Base-by-base conservation (phyloP, 92 coral and sea anemone species). In the Epizoanthus rinbou region DNA sequence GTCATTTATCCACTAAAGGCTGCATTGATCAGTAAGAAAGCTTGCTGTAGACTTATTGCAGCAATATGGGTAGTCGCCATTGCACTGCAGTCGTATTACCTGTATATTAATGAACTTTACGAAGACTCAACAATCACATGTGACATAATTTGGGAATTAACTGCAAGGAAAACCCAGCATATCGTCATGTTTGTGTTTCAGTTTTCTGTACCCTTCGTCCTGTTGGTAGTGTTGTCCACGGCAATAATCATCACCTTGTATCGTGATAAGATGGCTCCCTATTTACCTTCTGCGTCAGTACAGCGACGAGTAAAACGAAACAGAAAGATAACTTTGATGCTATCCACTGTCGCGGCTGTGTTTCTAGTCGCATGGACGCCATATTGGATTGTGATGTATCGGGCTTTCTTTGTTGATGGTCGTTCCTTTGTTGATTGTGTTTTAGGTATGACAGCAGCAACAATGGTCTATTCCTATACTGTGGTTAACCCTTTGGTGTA, bases 401-500 rank as follows among this genome's bases (percentile, higher is more conserved):
- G 76, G 90, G 21, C 80, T 91, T 14, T 60, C 14, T 50, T 10
- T 21, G n/a, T 82, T 4, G 43, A 80, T 59, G 80, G 43, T 31
- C 22, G 22, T 22, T 54, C 73, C 47, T 9, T 25, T 53, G 83
- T 57, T 6, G 85, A 76, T 7, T 92, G 95, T 70, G 24, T 18
- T 22, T 25, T 92, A 70, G 57, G 11, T 16, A 80, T 83, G 31
- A 76, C 83, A 5, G 69, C 85, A 22, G 81, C 86, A 37, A 84
- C 91, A 43, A 82, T 90, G 45, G 74, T 80, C 3, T 91, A 90
- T 68, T 50, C 83, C 23, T 82, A 89, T 81, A 87, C 94, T 65
- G 92, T 86, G 31, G 64, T 92, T 16, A 92, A 92, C 63, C 97
- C 97, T 11, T 31, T 86, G 54, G 80, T 92, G 41, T 92, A 89